Evolutionary conservation across 2,113 vertebrate genomes (phyloP).

Genomic region (Narcine bancroftii): DNA sequence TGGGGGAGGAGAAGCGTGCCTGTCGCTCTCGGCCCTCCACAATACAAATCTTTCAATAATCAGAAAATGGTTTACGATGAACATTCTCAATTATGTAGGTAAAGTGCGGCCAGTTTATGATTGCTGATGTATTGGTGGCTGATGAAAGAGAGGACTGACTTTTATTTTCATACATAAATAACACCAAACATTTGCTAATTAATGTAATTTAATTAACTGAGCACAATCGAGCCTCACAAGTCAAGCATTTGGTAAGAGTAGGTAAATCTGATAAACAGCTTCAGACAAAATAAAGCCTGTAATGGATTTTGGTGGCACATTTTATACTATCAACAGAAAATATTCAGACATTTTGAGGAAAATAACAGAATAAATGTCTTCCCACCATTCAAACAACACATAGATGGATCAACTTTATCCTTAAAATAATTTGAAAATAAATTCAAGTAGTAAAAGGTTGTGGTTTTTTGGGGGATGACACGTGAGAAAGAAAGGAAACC

Average conservation of each 20-base stretch:
- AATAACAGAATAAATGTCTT: background rate
- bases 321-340: background rate
- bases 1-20: constrained; percentile 50
- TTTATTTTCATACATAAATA: constrained; percentile 23
- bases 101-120: background rate
- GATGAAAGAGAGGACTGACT: background rate
- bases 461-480: background rate
- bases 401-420: background rate
- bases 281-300: background rate
- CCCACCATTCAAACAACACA: background rate
- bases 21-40: constrained; percentile 17
- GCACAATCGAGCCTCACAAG: background rate
- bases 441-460: background rate
- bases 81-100: constrained; percentile 29
- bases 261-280: background rate
- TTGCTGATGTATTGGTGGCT: constrained; percentile 23
- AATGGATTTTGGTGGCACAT: background rate
- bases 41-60: constrained; percentile 16
- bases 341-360: constrained; percentile 10
- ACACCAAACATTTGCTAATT: constrained; percentile 2
- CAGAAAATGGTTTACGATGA: constrained; percentile 31
- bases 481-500: background rate
- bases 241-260: background rate
- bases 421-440: no score
- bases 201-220: constrained; percentile 3